Conservation (phyloP, 2,888 invertebrate species). For the Pterostichus madidus region DNA sequence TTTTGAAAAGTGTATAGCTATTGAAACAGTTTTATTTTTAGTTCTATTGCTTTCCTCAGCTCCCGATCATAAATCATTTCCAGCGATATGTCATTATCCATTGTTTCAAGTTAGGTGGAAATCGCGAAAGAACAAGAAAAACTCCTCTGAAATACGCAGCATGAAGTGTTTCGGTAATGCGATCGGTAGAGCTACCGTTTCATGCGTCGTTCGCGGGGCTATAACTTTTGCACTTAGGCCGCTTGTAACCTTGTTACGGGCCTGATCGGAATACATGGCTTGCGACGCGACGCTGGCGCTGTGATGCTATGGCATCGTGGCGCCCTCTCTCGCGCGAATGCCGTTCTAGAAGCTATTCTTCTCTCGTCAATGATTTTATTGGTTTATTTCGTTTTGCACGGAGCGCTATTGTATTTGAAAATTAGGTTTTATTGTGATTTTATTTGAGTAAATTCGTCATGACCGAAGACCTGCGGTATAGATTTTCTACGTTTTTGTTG, state of each 20-base stretch:
- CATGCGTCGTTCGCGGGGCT: constrained; percentile 46
- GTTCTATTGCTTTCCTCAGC: background rate
- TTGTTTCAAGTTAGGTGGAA: constrained; percentile 47
- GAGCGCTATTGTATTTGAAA: constrained; percentile 62
- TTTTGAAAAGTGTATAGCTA: no score
- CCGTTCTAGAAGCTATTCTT: constrained; percentile 32
- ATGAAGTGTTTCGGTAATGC: constrained; percentile 58
- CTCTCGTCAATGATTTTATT: constrained; percentile 60
- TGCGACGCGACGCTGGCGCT: background rate
- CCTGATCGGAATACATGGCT: constrained; percentile 62
- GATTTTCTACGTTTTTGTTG: constrained; percentile 51
- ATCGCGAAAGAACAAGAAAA: constrained; percentile 40
- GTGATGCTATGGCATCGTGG: background rate
- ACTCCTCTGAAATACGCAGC: constrained; percentile 37
- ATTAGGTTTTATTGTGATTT: constrained; percentile 66
- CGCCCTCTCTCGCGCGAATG: background rate
- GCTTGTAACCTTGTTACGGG: constrained; percentile 59
- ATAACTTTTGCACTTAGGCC: constrained; percentile 64
- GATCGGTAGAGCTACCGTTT: constrained; percentile 17
- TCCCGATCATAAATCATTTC: constrained; percentile 25
- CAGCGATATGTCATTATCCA: constrained; percentile 46
- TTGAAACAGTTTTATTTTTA: no score
- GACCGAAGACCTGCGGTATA: constrained; percentile 44
- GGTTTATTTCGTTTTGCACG: constrained; percentile 59
- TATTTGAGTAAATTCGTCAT: constrained; percentile 65